Evolutionary conservation across 1,140 invertebrate species (phyloP).

Genomic region (Panagrolaimus sp.): DNA sequence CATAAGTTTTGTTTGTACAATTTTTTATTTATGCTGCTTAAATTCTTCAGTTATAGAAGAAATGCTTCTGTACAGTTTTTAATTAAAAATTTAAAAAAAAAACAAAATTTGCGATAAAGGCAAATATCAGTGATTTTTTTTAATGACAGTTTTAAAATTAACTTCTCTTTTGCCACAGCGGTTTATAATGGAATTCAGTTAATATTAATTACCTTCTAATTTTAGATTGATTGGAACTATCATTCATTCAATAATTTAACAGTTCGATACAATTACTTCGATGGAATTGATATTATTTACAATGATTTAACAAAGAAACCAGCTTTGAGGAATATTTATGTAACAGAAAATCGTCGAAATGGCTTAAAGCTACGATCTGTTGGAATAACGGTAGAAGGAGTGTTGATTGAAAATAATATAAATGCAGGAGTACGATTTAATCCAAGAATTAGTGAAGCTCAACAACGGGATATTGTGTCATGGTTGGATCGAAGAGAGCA

Average conservation of each 20-base stretch:
- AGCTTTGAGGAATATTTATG: slow-evolving; percentile 55
- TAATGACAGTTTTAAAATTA: no score
- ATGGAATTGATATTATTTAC: slow-evolving; percentile 77
- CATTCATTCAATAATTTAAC: slow-evolving; percentile 65
- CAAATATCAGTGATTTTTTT: no score
- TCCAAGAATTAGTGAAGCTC: slow-evolving; percentile 68
- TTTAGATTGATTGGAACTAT: slow-evolving; percentile 78
- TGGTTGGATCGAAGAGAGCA: slow-evolving; percentile 70
- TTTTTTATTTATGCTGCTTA: no score
- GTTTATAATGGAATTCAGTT: no score
- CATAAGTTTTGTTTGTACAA: no score
- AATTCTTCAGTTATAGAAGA: no score
- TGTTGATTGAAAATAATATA: slow-evolving; percentile 73
- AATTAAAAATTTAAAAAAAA: no score
- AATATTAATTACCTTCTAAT: slow-evolving; percentile 5
- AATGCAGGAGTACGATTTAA: slow-evolving; percentile 84
- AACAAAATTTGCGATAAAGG: no score
- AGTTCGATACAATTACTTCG: slow-evolving; percentile 47
- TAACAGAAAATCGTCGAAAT: slow-evolving; percentile 71
- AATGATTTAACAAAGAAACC: slow-evolving; percentile 69
- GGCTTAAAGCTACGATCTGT: slow-evolving; percentile 81
- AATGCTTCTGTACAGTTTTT: no score
- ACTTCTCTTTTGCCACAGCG: no score
- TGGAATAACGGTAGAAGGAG: slow-evolving; percentile 71
- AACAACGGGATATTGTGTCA: slow-evolving; percentile 77